These are phyloP conservation scores for Musca domestica DNA, from an alignment of 1,140 invertebrate species.

Conservation along the genomic window DNA sequence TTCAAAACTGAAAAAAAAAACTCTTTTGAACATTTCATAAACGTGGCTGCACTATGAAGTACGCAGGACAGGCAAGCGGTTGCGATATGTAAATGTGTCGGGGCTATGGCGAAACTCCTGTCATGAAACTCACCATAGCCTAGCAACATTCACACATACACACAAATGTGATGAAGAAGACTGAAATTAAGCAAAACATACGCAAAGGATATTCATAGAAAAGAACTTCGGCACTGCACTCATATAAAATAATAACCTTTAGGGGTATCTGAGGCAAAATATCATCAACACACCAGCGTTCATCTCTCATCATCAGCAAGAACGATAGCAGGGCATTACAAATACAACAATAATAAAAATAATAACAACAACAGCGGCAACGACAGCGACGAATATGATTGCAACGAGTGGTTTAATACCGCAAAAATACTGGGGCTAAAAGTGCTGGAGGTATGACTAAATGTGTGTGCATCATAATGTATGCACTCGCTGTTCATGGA, in stretches of 20 bases:
- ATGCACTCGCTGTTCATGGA: too few species aligned
- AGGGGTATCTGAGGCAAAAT: conserved; percentile 12
- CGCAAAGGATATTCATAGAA: conserved; percentile 9
- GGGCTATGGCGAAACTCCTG: not conserved
- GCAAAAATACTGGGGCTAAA: too few species aligned
- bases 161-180: not conserved
- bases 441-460: too few species aligned
- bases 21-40: not conserved
- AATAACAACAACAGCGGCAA: too few species aligned
- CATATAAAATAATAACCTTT: conserved; percentile 14
- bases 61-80: too few species aligned
- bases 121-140: conserved; percentile 1
- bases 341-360: too few species aligned
- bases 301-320: conserved; percentile 7
- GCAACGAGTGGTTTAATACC: not conserved
- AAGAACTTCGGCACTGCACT: too few species aligned
- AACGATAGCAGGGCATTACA: too few species aligned
- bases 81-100: conserved; percentile 1
- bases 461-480: too few species aligned
- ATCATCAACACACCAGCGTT: conserved; percentile 17
- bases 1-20: not conserved
- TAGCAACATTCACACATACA: too few species aligned
- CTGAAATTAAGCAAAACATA: conserved; percentile 1
- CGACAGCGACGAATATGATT: too few species aligned
- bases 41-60: too few species aligned